Evolutionary conservation across 2,797 vertebrate species (phyloP).

Genomic region (Cuniculus paca): DNA sequence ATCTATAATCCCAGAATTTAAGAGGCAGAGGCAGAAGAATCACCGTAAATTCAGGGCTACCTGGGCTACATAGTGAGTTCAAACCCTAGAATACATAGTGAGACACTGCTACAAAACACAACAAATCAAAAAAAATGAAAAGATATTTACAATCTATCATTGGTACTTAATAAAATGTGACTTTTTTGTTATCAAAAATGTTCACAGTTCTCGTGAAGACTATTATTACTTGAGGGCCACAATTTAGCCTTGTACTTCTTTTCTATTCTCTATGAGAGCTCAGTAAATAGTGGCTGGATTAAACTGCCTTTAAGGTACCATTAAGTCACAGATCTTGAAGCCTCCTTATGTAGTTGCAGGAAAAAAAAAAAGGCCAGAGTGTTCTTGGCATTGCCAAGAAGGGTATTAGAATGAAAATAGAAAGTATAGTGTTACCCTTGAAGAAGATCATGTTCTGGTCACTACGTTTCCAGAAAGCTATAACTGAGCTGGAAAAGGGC

Average conservation of each 20-base stretch:
- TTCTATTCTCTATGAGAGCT: neutral
- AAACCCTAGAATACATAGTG: neutral
- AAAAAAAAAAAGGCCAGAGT: constrained; percentile 63
- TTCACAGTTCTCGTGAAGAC: constrained; percentile 11
- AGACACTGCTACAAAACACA: neutral
- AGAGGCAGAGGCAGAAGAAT: neutral
- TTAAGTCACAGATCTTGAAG: constrained; percentile 27
- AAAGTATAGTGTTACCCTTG: constrained; percentile 77
- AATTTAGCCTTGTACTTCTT: neutral
- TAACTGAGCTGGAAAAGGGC: constrained; percentile 39
- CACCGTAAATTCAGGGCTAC: neutral
- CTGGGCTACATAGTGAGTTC: neutral
- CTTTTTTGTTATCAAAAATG: constrained; percentile 28
- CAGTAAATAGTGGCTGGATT: neutral
- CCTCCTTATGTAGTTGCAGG: neutral
- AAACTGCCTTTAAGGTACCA: constrained; percentile 36
- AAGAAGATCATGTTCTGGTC: constrained; percentile 71
- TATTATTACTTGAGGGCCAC: neutral
- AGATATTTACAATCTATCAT: neutral
- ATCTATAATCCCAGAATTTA: neutral
- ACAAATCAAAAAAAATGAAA: neutral
- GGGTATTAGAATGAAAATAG: constrained; percentile 76
- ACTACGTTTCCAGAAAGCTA: constrained; percentile 65
- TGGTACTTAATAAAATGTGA: neutral
- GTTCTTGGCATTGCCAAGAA: constrained; percentile 74